Base-by-base conservation (phyloP, 2,888 invertebrate species). In the Nymphalis c-album region DNA sequence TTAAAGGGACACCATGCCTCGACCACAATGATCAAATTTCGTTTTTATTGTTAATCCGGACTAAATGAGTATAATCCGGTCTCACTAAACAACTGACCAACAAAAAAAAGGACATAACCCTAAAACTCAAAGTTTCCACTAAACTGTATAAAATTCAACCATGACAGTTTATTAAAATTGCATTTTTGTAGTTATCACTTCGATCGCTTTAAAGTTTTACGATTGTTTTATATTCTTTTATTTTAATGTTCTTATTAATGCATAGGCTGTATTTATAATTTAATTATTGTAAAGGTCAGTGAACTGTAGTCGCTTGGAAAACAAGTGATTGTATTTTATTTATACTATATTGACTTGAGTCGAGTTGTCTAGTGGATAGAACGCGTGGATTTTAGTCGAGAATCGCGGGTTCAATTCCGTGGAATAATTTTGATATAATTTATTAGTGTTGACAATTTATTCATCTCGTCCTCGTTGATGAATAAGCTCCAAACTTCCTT, bases 11-110 rank as follows among this genome's bases (percentile, higher is more conserved):
- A 72, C 78, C 78, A 77, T 78, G 77, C 76, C 74, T 77, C 82
- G 80, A 81, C 80, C 85, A 87, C 90, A 91, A 91, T 91, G 91
- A 92, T 91, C 91, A 91, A 91, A 91, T 92, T 91, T 91, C 91
- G 88, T 89, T 91, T 92, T 92, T 92, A 92, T 91, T 92, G 91
- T 92, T 88, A 86, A 89, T 87, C 86, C 86, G 74, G 78, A 80
- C 83, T 85, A 90, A 91, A 90, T 90, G 90, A 91, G 86, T 85
- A 82, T 79, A 81, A 81, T 85, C 85, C 81, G 84, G 82, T 81
- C 76, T 82, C 82, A 80, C 80, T 82, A 83, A 84, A 85, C 85
- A 86, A 86, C 83, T 80, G 84, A 80, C 77, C 78, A 74, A 79
- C 75, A 77, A 81, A 84, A 78, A 83, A 79, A 77, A 76, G 75